Conservation (phyloP, 2,113 vertebrate species). For the Pseudolaguvia tuberculata region DNA sequence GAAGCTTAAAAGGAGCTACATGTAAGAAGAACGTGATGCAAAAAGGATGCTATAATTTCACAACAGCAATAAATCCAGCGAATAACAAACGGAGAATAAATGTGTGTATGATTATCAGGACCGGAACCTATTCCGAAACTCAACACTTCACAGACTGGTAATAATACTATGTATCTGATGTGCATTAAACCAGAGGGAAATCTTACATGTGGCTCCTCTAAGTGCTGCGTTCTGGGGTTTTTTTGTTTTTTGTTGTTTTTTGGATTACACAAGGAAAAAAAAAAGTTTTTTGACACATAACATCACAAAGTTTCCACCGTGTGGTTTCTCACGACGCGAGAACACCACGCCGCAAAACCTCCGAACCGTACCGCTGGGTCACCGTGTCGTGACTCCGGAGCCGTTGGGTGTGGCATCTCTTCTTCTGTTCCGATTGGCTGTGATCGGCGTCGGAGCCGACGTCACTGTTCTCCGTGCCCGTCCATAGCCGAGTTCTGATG, state of each 20-base stretch:
- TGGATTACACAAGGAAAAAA: slow-evolving; percentile 29
- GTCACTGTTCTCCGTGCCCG: slow-evolving; percentile 72
- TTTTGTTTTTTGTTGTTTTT: not conserved
- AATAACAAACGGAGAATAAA: not conserved
- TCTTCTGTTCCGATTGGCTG: slow-evolving; percentile 75
- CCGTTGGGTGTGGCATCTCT: slow-evolving; percentile 78
- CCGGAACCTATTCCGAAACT: not conserved
- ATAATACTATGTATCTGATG: slow-evolving; percentile 5
- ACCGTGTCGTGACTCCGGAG: slow-evolving; percentile 73
- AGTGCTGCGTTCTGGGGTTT: slow-evolving; percentile 32
- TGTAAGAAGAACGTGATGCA: slow-evolving; percentile 7
- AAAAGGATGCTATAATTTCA: not conserved
- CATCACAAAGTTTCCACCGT: slow-evolving; percentile 34
- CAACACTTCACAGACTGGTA: not conserved
- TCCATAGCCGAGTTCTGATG: slow-evolving; percentile 70
- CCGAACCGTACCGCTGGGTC: slow-evolving; percentile 73
- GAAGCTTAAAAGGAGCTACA: slow-evolving; percentile 32
- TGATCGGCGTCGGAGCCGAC: slow-evolving; percentile 71
- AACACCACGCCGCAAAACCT: slow-evolving; percentile 87
- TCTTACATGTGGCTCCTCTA: slow-evolving; percentile 35
- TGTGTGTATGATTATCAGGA: not conserved
- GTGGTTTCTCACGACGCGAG: slow-evolving; percentile 79
- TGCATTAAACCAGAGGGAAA: slow-evolving; percentile 1
- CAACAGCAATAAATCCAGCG: not conserved
- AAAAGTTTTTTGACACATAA: slow-evolving; percentile 30